These are phyloP conservation scores for Scortum barcoo DNA, from an alignment of 2,113 vertebrate genomes.

Conservation along the genomic window DNA sequence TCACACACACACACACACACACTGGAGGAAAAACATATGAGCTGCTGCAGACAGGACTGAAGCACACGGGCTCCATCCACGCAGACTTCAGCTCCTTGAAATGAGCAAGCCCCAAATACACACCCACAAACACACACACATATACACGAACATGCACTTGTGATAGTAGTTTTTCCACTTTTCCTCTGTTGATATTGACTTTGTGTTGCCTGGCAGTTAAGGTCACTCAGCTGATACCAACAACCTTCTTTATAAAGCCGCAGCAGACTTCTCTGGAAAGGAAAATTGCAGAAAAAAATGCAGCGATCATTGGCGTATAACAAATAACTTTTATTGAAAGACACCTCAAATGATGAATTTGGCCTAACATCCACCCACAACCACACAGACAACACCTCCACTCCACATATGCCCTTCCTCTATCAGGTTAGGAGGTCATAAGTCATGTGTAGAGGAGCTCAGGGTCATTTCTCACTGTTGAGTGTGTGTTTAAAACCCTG, in stretches of 20 bases:
- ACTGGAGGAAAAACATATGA: conserved; percentile 34
- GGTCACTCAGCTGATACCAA: neutral
- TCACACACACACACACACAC: conserved; percentile 10
- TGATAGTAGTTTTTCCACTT: neutral
- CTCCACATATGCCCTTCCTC: neutral
- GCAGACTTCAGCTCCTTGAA: neutral
- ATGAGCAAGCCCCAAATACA: neutral
- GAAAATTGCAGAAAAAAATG: neutral
- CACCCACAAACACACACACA: too few species aligned
- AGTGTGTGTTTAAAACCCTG: conserved; percentile 17
- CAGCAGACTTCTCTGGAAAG: neutral
- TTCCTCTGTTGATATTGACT: neutral
- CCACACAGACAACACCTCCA: neutral
- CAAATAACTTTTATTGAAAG: neutral
- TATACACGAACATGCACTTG: neutral
- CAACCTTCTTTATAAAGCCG: neutral
- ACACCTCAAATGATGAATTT: neutral
- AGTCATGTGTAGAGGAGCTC: conserved; percentile 28
- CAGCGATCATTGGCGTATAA: neutral
- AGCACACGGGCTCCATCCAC: conserved; percentile 3
- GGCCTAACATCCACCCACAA: neutral
- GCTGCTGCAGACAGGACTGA: conserved; percentile 34
- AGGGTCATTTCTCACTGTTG: conserved; percentile 34
- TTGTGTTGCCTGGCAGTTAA: neutral
- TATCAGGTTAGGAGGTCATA: conserved; percentile 52